These are phyloP conservation scores for Asbolus verrucosus DNA, from an alignment of 1,140 invertebrate species.

Conservation along the genomic window DNA sequence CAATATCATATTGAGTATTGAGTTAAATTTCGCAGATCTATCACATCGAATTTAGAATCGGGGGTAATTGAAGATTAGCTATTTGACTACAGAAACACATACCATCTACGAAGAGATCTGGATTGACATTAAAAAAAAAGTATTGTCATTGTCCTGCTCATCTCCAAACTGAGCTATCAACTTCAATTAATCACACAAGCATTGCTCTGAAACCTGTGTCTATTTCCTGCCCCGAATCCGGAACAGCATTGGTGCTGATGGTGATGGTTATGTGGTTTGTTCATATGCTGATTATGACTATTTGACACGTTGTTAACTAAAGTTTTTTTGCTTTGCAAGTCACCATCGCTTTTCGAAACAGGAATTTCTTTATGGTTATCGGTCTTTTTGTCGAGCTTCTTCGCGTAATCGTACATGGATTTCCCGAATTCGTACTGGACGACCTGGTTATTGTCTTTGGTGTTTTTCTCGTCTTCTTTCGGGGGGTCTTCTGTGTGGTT, in stretches of 20 bases:
- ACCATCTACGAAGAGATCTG: conserved; percentile 14
- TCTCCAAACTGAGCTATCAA: conserved; percentile 5
- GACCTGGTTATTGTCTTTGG: conserved; percentile 11
- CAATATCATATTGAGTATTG: conserved; percentile 18
- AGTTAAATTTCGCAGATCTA: not conserved
- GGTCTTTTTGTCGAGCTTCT: conserved; percentile 47
- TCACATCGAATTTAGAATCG: conserved; percentile 14
- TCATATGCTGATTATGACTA: conserved; percentile 58
- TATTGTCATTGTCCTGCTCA: conserved; percentile 25
- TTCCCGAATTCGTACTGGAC: conserved; percentile 53
- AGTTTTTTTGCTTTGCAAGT: conserved; percentile 48
- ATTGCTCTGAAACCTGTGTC: conserved; percentile 59
- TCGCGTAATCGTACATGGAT: conserved; percentile 57
- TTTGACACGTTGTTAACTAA: conserved; percentile 45
- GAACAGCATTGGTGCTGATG: conserved; percentile 60
- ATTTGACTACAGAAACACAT: no score
- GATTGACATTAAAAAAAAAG: conserved; percentile 1
- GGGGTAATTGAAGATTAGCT: no score
- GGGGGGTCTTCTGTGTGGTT: conserved; percentile 11
- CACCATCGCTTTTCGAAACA: conserved; percentile 59
- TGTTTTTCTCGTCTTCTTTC: conserved; percentile 2
- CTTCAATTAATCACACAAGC: conserved; percentile 57
- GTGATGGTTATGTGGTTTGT: conserved; percentile 49
- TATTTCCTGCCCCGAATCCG: conserved; percentile 54
- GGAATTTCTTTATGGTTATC: conserved; percentile 47